Evolutionary conservation across 2,888 invertebrate genomes (phyloP).

Genomic region (Trichacis sp.): DNA sequence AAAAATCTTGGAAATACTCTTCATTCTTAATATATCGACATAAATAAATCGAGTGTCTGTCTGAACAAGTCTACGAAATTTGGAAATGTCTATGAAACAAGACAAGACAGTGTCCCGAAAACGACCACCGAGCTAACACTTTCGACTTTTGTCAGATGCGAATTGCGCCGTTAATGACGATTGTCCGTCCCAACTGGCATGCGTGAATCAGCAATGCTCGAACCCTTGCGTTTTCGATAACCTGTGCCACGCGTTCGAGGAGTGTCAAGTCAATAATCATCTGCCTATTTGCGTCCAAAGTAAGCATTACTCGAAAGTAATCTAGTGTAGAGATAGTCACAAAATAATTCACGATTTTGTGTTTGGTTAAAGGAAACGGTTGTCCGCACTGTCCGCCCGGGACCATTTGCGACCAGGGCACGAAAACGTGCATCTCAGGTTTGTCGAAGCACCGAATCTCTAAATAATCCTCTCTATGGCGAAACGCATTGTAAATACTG

Average conservation of each 20-base stretch:
- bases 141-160: slow-evolving; percentile 73
- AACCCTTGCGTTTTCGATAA: slow-evolving; percentile 84
- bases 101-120: too few species aligned
- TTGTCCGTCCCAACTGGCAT: slow-evolving; percentile 82
- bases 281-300: slow-evolving; percentile 87
- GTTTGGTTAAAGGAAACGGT: slow-evolving; percentile 38
- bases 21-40: too few species aligned
- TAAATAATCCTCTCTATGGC: slow-evolving; percentile 52
- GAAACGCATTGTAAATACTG: slow-evolving; percentile 29
- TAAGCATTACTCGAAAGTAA: slow-evolving; percentile 59
- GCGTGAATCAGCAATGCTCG: slow-evolving; percentile 82
- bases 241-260: slow-evolving; percentile 81
- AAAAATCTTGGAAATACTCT: too few species aligned
- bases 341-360: too few species aligned
- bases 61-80: too few species aligned
- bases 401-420: slow-evolving; percentile 81
- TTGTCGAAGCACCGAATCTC: slow-evolving; percentile 57
- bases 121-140: background rate
- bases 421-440: slow-evolving; percentile 89
- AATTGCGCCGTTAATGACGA: slow-evolving; percentile 84
- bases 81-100: too few species aligned
- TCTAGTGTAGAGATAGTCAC: too few species aligned
- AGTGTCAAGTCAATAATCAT: slow-evolving; percentile 86
- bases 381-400: slow-evolving; percentile 81
- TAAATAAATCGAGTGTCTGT: too few species aligned